These are phyloP conservation scores for Agrilus cyanescens DNA, from an alignment of 2,888 invertebrate genomes.

Conservation along the genomic window DNA sequence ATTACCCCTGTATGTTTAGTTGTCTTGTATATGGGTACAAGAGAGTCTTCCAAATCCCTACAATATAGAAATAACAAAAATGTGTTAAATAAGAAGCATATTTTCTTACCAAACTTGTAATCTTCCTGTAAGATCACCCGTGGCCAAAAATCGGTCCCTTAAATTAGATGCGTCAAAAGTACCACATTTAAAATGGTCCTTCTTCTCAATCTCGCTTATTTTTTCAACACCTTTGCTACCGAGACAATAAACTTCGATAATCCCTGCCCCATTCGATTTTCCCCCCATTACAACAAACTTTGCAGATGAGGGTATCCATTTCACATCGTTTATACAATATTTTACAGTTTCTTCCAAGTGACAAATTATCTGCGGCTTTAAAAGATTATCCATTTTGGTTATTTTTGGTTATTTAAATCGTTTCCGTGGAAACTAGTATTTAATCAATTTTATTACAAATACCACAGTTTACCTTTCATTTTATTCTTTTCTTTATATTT, in stretches of 20 bases:
- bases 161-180: constrained; percentile 84
- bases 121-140: constrained; percentile 81
- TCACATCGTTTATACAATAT: constrained; percentile 83
- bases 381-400: constrained; percentile 42
- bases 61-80: constrained; percentile 11
- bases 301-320: constrained; percentile 92
- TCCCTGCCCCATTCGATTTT: constrained; percentile 73
- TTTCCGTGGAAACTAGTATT: too few species aligned
- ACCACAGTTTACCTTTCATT: too few species aligned
- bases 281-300: constrained; percentile 85
- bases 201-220: constrained; percentile 62
- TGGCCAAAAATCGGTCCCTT: constrained; percentile 70
- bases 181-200: constrained; percentile 83
- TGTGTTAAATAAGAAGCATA: constrained; percentile 4
- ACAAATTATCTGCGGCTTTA: constrained; percentile 83
- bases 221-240: constrained; percentile 60
- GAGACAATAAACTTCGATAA: constrained; percentile 71
- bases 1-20: constrained; percentile 75
- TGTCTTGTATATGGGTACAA: constrained; percentile 64
- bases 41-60: constrained; percentile 70
- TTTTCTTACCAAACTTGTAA: constrained; percentile 65
- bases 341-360: constrained; percentile 72
- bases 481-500: too few species aligned
- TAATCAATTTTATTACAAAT: too few species aligned
- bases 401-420: neutral